A percentile compares a stretch with the other conserved stretches of the same genome.
Conservation (phyloP, 2,888 invertebrate genomes). For the Lacanobia oleracea region DNA sequence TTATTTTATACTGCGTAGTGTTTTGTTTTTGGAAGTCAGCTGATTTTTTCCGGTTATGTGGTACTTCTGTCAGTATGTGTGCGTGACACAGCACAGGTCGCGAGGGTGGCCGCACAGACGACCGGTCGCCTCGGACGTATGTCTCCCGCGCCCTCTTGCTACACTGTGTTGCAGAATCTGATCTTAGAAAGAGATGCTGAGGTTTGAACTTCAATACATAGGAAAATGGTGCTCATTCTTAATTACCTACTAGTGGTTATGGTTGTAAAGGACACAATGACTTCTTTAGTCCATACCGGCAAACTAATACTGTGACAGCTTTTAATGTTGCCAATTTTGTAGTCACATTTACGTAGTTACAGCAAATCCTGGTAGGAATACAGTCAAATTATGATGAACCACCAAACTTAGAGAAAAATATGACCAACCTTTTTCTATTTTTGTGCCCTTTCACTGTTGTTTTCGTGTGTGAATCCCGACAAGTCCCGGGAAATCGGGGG, state of each 20-base stretch:
- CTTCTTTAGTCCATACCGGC: not conserved
- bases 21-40: too few relatives aligned
- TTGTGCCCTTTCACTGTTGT: conserved; percentile 14
- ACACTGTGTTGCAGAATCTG: conserved; percentile 38
- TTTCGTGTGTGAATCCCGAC: conserved; percentile 30
- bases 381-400: conserved; percentile 1
- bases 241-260: not conserved
- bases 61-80: conserved; percentile 38
- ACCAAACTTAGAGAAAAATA: not conserved
- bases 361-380: not conserved
- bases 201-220: not conserved
- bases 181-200: conserved; percentile 5
- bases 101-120: conserved; percentile 73
- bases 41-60: not conserved
- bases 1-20: too few relatives aligned
- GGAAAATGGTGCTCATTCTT: not conserved
- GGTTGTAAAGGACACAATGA: not conserved
- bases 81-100: conserved; percentile 66
- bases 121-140: conserved; percentile 71
- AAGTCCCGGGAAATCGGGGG: conserved; percentile 33
- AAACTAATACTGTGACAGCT: not conserved
- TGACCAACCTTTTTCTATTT: not conserved
- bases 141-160: conserved; percentile 43
- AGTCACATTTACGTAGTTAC: not conserved
- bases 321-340: not conserved